These are phyloP conservation scores for Rattus norvegicus DNA, from an alignment of 2,113 vertebrate species.

Conservation along the genomic window DNA sequence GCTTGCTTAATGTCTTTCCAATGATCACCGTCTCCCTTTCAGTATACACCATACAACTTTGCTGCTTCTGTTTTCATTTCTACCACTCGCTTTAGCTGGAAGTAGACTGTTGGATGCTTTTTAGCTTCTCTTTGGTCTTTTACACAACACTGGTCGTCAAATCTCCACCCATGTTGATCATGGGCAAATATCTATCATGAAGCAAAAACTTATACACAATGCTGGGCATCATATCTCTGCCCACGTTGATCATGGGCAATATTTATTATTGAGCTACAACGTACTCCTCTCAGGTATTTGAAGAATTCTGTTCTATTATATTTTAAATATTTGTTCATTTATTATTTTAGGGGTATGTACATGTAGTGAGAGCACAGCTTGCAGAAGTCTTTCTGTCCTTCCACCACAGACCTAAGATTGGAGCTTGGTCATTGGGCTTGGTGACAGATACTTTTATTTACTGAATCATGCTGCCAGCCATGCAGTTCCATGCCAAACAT, in stretches of 20 bases:
- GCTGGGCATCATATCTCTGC: not conserved
- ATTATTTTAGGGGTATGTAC: not conserved
- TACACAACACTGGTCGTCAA: not conserved
- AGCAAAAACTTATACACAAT: not conserved
- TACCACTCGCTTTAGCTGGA: not conserved
- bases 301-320: not conserved
- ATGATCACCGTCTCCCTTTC: not conserved
- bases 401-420: not conserved
- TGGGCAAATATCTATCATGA: not conserved
- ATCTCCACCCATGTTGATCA: not conserved
- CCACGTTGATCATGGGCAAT: not conserved
- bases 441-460: not conserved
- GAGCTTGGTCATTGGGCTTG: not conserved
- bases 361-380: no score
- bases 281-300: not conserved
- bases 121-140: not conserved
- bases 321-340: not conserved
- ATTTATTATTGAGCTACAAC: not conserved
- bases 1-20: constrained; percentile 27
- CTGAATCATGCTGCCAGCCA: not conserved
- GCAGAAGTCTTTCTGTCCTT: not conserved
- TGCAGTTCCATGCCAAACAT: not conserved
- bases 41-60: not conserved
- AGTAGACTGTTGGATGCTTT: not conserved
- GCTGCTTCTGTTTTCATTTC: not conserved